Percentiles rank a stretch among this genome's conserved stretches.
Evolutionary conservation across 2,113 vertebrate genomes (phyloP).

Genomic region (Cinclus mexicanus): DNA sequence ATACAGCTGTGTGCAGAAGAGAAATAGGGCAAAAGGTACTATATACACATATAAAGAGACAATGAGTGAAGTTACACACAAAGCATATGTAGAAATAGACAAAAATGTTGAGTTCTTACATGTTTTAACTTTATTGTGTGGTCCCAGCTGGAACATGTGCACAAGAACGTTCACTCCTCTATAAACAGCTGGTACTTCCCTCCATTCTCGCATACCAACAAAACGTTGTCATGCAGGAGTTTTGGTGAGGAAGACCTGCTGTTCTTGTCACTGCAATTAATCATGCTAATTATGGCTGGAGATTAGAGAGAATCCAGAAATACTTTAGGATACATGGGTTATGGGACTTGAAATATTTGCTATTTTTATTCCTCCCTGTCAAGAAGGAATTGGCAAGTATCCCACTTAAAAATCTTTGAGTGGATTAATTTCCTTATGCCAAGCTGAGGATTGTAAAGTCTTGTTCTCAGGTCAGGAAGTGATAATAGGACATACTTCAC

Average conservation of each 20-base stretch:
- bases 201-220: background rate
- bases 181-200: background rate
- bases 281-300: background rate
- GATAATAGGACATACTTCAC: background rate
- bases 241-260: conserved; percentile 15
- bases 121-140: background rate
- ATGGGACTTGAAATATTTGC: background rate
- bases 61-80: conserved; percentile 22
- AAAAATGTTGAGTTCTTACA: background rate
- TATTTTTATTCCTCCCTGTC: background rate
- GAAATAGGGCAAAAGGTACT: background rate
- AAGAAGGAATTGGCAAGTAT: background rate
- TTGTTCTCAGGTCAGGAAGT: background rate
- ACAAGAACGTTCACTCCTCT: background rate
- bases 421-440: background rate
- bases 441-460: background rate
- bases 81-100: background rate
- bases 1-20: background rate
- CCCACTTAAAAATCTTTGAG: background rate
- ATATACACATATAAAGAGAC: background rate
- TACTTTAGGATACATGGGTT: background rate
- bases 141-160: conserved; percentile 8
- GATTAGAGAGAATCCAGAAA: background rate
- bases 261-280: conserved; percentile 1
- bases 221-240: background rate